Conservation (phyloP, 2,888 invertebrate species). For the Cerastoderma edule region DNA sequence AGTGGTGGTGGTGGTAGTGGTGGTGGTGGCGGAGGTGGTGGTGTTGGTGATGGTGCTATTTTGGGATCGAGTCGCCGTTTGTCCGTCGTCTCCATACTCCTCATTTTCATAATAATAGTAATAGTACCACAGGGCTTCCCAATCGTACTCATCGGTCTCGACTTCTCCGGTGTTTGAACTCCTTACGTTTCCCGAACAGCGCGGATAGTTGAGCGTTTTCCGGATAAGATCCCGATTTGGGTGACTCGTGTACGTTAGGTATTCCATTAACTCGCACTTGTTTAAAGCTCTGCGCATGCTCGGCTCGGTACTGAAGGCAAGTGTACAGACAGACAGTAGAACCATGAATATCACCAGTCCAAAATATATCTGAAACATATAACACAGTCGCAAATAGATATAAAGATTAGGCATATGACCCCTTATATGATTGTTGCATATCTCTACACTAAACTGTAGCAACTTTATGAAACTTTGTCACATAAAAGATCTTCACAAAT, state of each 20-base stretch:
- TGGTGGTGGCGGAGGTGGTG: not conserved
- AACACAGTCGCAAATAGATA: too few species aligned
- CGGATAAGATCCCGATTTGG: not conserved
- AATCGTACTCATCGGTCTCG: slow-evolving; percentile 3
- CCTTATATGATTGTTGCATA: not conserved
- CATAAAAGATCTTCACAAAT: not conserved
- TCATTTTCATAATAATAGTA: not conserved
- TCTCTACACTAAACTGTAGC: not conserved
- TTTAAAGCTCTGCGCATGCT: slow-evolving; percentile 32
- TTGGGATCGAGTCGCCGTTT: not conserved
- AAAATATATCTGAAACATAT: slow-evolving; percentile 49
- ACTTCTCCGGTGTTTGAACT: not conserved
- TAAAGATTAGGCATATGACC: not conserved
- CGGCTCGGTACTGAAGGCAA: slow-evolving; percentile 47
- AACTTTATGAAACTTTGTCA: not conserved
- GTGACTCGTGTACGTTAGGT: slow-evolving; percentile 17
- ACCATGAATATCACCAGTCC: slow-evolving; percentile 35
- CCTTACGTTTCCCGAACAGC: slow-evolving; percentile 6
- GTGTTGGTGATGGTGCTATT: not conserved
- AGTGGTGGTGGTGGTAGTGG: not conserved
- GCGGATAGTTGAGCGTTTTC: not conserved
- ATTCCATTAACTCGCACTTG: slow-evolving; percentile 46
- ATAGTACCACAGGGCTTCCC: slow-evolving; percentile 9
- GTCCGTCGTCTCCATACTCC: not conserved
- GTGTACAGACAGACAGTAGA: slow-evolving; percentile 36